Percentiles rank a stretch among this genome's conserved stretches.
Conservation (phyloP, 2,888 invertebrate genomes). For the Halictus ligatus region DNA sequence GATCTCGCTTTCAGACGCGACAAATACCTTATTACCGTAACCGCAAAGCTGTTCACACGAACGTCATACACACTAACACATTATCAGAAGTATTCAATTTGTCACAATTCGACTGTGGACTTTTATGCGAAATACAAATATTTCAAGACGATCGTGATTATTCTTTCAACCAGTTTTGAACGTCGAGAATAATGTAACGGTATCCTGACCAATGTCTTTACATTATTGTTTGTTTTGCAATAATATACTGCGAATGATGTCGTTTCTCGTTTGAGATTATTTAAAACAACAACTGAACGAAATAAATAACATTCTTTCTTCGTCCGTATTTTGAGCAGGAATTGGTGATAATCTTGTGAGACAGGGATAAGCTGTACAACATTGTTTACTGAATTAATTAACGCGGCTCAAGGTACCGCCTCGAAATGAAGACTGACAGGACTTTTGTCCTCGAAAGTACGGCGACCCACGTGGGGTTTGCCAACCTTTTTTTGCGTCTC, state of each 20-base stretch:
- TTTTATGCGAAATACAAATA: too few species aligned
- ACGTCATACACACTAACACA: too few species aligned
- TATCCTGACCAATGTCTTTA: too few species aligned
- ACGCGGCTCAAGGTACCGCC: background rate
- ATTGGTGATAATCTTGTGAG: background rate
- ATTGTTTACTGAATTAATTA: background rate
- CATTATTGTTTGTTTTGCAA: too few species aligned
- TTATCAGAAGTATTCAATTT: too few species aligned
- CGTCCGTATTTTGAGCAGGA: background rate
- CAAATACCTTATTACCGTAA: background rate
- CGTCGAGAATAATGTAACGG: too few species aligned
- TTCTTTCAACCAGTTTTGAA: too few species aligned
- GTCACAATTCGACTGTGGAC: too few species aligned
- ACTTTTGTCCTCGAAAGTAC: background rate
- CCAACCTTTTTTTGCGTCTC: background rate
- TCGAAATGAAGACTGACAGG: background rate
- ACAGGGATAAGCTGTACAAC: background rate
- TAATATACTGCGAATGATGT: too few species aligned
- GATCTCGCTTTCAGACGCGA: slow-evolving; percentile 24
- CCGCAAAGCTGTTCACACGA: background rate
- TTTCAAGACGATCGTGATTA: too few species aligned
- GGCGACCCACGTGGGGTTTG: background rate
- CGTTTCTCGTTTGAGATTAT: too few species aligned
- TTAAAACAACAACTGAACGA: too few species aligned
- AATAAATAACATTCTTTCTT: background rate